These are phyloP conservation scores for Alsophila aescularia DNA, from an alignment of 2,888 invertebrate genomes.

Conservation along the genomic window DNA sequence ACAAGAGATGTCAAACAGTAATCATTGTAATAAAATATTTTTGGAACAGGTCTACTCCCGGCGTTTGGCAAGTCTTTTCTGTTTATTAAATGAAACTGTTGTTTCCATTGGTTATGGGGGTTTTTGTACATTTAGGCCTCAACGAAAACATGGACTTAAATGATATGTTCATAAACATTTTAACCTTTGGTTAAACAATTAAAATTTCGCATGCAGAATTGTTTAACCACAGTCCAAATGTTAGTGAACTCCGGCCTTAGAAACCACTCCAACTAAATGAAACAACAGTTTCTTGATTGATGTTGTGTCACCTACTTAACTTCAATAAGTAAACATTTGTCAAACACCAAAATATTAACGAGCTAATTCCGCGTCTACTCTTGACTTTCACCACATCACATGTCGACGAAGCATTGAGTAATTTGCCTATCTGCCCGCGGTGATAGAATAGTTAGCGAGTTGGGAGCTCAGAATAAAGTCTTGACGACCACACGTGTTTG, in stretches of 20 bases:
- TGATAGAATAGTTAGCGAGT: constrained; percentile 54
- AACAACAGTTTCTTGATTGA: neutral
- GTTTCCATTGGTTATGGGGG: too few species aligned
- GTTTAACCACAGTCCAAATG: too few species aligned
- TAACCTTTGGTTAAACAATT: too few species aligned
- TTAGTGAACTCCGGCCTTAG: too few species aligned
- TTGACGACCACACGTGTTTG: constrained; percentile 31
- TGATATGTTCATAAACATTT: too few species aligned
- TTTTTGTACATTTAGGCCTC: too few species aligned
- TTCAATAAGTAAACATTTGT: neutral
- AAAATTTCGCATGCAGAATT: too few species aligned
- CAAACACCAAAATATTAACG: neutral
- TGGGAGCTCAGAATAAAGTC: constrained; percentile 41
- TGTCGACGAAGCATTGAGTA: constrained; percentile 50
- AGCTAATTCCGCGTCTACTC: constrained; percentile 5
- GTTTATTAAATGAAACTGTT: too few species aligned
- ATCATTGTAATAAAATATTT: constrained; percentile 31
- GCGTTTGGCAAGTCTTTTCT: constrained; percentile 11
- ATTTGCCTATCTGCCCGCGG: constrained; percentile 50
- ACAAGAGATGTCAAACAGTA: constrained; percentile 18
- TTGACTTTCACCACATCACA: constrained; percentile 12
- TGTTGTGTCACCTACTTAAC: neutral
- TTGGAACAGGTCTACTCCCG: constrained; percentile 15
- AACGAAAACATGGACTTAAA: too few species aligned
- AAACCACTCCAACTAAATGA: neutral